Base-by-base conservation (phyloP, 2,113 vertebrate genomes). In the Sylvietta virens region DNA sequence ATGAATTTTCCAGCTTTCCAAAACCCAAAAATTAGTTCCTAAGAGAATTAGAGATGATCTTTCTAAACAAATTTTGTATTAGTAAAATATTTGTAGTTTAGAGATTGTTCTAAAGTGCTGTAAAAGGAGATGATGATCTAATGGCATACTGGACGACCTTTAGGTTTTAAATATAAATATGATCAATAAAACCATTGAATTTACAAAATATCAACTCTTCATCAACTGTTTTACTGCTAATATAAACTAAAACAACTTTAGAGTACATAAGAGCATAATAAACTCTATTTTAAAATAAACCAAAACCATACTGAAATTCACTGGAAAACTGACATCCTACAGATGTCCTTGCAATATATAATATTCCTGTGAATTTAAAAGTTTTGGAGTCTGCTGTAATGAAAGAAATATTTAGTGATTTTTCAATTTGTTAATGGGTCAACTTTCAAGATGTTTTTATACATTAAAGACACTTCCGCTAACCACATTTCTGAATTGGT, bases 1-100 rank as follows among this genome's bases (percentile, higher is more conserved):
- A 96, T 90, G 85, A 31, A 88, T 94, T 97, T 96, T 72, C 78
- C 74, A 95, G 71, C 71, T 90, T 88, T 96, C 88, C 94, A 96
- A 97, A 97, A 70, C 66, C 35, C 47, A 83, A 60, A 37, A 94
- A 95, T 94, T 87, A 65, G 78, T 88, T 76, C 45, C 40, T 76
- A 78, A 93, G 85, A 92, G 79, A 96, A 94, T 89, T 93, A 96
- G 89, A 81, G 85, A 81, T 84, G 8, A 57, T 88, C 74, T 92
- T 92, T 92, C 78, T 91, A 93, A 95, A 84, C 31, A 96, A 64
- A 50, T 96, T 96, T 94, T 80, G 23, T 88, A 61, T 60, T 60
- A 82, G 50, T 86, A 54, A 90, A 91, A 72, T 97, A 96, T 82
- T 69, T 81, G 81, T 65, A 64, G 78, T 90, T 66, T 72, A 60